Evolutionary conservation across 92 coral and sea anemone genomes (phyloP).

Genomic region (Zoanthus sociatus): DNA sequence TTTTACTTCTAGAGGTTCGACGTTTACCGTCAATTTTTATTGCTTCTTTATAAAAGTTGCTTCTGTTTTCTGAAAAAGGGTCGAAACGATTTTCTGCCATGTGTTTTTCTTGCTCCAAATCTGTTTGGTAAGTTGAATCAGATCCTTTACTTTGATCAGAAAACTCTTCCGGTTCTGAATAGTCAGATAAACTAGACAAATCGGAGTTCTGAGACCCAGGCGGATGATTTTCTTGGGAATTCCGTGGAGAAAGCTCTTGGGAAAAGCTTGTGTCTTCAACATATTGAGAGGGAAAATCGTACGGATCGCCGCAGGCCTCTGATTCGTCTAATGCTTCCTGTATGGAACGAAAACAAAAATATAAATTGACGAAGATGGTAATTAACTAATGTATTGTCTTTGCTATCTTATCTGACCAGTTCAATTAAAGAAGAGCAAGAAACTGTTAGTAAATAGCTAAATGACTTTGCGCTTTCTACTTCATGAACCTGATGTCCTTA

Average conservation of each 20-base stretch:
- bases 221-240: not conserved
- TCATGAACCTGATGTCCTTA: too few species aligned
- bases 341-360: not conserved
- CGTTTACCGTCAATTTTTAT: not conserved
- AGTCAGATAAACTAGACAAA: constrained; percentile 14
- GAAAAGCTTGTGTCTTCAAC: constrained; percentile 53
- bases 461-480: too few species aligned
- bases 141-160: constrained; percentile 9
- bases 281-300: constrained; percentile 84
- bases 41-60: not conserved
- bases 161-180: constrained; percentile 7
- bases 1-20: not conserved
- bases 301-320: constrained; percentile 59
- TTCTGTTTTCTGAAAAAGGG: not conserved
- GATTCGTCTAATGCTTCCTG: constrained; percentile 22
- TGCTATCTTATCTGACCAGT: not conserved
- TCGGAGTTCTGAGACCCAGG: not conserved
- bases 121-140: not conserved
- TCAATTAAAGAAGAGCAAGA: not conserved
- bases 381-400: not conserved
- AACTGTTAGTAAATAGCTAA: too few species aligned
- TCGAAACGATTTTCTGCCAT: not conserved
- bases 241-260: not conserved
- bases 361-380: not conserved
- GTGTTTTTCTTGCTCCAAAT: constrained; percentile 4